These are phyloP conservation scores for Xiphophorus maculatus DNA, from an alignment of 2,113 vertebrate species.

Conservation along the genomic window DNA sequence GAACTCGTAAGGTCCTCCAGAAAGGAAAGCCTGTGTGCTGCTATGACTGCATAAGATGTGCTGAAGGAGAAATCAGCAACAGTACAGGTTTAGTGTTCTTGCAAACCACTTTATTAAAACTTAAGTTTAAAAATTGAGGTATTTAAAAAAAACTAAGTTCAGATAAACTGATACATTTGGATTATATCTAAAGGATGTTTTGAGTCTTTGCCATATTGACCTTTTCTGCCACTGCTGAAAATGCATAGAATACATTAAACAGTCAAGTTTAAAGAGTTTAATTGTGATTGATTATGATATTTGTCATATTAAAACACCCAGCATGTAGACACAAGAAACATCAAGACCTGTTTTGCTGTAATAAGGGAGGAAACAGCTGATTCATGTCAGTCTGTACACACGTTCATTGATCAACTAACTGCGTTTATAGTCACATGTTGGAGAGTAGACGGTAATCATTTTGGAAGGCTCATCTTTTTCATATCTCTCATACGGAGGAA, in stretches of 20 bases:
- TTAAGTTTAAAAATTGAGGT: no score
- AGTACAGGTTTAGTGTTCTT: slow-evolving; percentile 40
- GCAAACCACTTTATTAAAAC: not conserved
- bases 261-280: no score
- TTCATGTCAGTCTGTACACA: not conserved
- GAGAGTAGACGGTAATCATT: not conserved
- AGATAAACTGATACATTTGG: no score
- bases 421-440: not conserved
- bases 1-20: slow-evolving; percentile 73
- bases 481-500: no score
- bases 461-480: no score
- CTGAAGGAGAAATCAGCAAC: slow-evolving; percentile 76
- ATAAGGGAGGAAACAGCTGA: not conserved
- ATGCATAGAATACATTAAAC: no score
- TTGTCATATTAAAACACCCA: not conserved
- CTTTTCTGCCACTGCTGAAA: no score
- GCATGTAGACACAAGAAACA: not conserved
- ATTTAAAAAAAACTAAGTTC: no score
- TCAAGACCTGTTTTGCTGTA: not conserved
- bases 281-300: no score
- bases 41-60: slow-evolving; percentile 76
- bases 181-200: no score
- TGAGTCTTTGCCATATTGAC: not conserved
- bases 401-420: not conserved
- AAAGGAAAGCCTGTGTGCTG: slow-evolving; percentile 79